Evolutionary conservation across 2,113 vertebrate species (phyloP), one percentile per base, ranked within the genome.

Genomic region (Paedocypris sp.): DNA sequence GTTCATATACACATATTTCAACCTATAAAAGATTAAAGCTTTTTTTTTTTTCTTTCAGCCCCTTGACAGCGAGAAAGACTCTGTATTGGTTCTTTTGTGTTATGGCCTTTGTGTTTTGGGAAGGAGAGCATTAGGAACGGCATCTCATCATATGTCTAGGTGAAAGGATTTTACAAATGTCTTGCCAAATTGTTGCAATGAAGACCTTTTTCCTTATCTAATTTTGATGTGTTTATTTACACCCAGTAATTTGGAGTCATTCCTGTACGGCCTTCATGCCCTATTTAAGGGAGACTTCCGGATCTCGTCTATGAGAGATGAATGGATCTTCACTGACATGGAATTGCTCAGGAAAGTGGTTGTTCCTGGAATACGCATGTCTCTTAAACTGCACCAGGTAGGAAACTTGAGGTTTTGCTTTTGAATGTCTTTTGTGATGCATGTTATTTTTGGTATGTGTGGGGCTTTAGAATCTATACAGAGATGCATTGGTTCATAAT

Each of bases 271-370:
- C 38, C 84, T 98, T 6, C 95, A 99, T 71, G 94, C 95, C 47
- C 80, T 99, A 4, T 99, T 99, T 76, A 99, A 99, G 73, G 95
- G 95, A 69, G 95, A 99, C 75, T 99, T 97, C 73, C 93, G 95
- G 65, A 98, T 99, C 74, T 99, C 95, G 23, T 99, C 95, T 4
- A 87, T 94, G 43, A 80, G 95, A 69, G 95, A 99, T 4, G 95
- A 99, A 73, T 99, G 95, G 95, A 94, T 99, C 76, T 99, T 99
- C 69, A 92, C 95, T 12, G 95, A 99, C 76, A 99, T 99, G 95
- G 94, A 99, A 65, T 79, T 99, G 45, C 84, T 99, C 63, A 89
- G 91, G 77, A 98, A 97, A 71, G 95, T 99, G 2, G 95, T 99
- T 35, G 95, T 99, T 43, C 95, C 94, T 60, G 95, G 92, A 76